phyloP scores from a whole-genome alignment of 2,113 vertebrate genomes.

The western clawed frog (Xenopus tropicalis) region DNA sequence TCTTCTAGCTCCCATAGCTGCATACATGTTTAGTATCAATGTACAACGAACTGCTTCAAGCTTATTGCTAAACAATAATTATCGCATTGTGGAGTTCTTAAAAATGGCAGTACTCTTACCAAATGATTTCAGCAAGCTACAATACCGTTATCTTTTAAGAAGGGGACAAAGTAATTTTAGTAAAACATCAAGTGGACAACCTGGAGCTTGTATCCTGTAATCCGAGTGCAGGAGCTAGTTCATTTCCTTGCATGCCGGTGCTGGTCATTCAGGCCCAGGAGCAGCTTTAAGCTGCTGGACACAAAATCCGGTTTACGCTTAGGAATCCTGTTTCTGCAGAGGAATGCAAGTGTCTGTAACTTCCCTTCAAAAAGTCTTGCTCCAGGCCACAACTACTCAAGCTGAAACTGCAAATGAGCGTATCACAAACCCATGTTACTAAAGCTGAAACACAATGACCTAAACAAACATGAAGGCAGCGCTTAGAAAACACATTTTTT shows the following conservation, averaged over 20 bases:
- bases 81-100: too few relatives aligned
- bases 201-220: background rate
- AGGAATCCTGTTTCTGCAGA: conserved; percentile 27
- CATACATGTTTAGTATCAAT: background rate
- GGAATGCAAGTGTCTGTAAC: conserved; percentile 35
- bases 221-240: conserved; percentile 1
- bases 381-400: conserved; percentile 27
- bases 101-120: too few relatives aligned
- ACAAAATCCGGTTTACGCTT: background rate
- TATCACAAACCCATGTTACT: too few relatives aligned
- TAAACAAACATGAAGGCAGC: too few relatives aligned
- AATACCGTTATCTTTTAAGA: background rate
- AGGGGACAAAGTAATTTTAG: background rate
- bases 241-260: conserved; percentile 26
- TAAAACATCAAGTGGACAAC: background rate
- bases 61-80: background rate
- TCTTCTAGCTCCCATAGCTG: background rate
- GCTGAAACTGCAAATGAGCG: too few relatives aligned
- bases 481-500: too few relatives aligned
- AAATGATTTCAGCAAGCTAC: too few relatives aligned
- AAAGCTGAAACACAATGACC: too few relatives aligned
- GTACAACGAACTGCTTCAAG: background rate
- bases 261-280: background rate
- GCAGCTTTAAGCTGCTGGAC: conserved; percentile 4
- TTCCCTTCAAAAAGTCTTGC: conserved; percentile 9